phyloP scores from a whole-genome alignment of 2,797 vertebrate genomes.

The Danio albolineatus region DNA sequence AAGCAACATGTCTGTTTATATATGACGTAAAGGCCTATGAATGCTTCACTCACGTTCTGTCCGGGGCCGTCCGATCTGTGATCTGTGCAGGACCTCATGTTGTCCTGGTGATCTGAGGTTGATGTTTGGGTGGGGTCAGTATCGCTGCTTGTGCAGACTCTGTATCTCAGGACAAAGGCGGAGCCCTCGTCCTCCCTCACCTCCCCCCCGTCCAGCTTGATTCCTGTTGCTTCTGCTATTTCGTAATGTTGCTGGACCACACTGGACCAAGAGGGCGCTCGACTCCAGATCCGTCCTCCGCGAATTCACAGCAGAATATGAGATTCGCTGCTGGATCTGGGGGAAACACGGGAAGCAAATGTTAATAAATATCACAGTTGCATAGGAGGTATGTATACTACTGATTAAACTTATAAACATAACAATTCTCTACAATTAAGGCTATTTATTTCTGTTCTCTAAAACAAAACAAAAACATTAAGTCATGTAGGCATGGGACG shows the following conservation, averaged over 20 bases:
- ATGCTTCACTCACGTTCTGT: constrained; percentile 51
- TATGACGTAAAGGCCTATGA: neutral
- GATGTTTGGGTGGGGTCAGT: neutral
- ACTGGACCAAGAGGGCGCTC: constrained; percentile 4
- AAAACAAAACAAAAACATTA: neutral
- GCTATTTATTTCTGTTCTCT: neutral
- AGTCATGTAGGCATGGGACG: too few species aligned
- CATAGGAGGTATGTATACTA: neutral
- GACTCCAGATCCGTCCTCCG: constrained; percentile 10
- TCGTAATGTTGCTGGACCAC: constrained; percentile 53
- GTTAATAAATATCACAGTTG: neutral
- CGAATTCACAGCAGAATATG: neutral
- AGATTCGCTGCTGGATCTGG: constrained; percentile 19
- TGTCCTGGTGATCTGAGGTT: constrained; percentile 40
- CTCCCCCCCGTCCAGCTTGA: constrained; percentile 81
- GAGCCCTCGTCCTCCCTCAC: constrained; percentile 71
- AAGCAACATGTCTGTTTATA: neutral
- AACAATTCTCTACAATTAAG: neutral
- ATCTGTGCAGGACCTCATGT: constrained; percentile 32
- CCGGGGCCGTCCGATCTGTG: constrained; percentile 14
- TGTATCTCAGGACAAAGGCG: constrained; percentile 77
- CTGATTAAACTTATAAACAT: neutral
- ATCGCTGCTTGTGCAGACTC: constrained; percentile 43
- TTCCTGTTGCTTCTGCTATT: constrained; percentile 32
- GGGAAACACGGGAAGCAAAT: constrained; percentile 3